Evolutionary conservation across 2,888 invertebrate species (phyloP).

Genomic region (Alloscopus bannaensis): DNA sequence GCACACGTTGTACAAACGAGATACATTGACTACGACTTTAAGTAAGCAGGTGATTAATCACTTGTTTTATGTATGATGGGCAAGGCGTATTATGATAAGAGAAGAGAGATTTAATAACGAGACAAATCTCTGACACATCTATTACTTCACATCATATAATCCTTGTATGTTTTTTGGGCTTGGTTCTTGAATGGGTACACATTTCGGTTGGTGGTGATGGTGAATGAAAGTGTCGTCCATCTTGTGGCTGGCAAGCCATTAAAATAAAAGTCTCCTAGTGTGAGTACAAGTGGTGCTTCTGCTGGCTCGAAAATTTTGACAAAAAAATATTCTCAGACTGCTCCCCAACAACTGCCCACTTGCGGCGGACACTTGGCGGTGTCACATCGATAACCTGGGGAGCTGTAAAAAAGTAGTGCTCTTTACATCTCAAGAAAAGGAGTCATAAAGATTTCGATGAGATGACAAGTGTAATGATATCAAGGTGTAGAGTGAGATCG

Average conservation of each 20-base stretch:
- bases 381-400: not conserved
- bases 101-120: conserved; percentile 62
- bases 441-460: conserved; percentile 23
- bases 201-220: conserved; percentile 8
- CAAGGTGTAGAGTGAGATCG: not conserved
- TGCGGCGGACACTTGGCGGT: too few relatives aligned
- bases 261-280: conserved; percentile 63
- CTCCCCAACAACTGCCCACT: too few relatives aligned
- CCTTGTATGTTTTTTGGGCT: conserved; percentile 39
- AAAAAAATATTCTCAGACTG: too few relatives aligned
- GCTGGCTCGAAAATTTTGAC: too few relatives aligned
- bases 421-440: conserved; percentile 9
- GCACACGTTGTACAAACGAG: too few relatives aligned
- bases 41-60: conserved; percentile 65
- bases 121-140: conserved; percentile 65
- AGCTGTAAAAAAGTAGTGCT: conserved; percentile 3
- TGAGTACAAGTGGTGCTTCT: conserved; percentile 38
- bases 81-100: conserved; percentile 49
- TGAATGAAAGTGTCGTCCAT: conserved; percentile 56
- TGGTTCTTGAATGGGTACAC: too few relatives aligned
- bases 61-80: conserved; percentile 60
- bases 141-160: conserved; percentile 44
- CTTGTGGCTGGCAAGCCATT: conserved; percentile 51
- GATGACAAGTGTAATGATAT: conserved; percentile 40
- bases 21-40: conserved; percentile 61